A percentile compares a stretch with the other conserved stretches of the same genome.
Evolutionary conservation across 2,888 invertebrate genomes (phyloP).

Genomic region (Ernsta delagoae): DNA sequence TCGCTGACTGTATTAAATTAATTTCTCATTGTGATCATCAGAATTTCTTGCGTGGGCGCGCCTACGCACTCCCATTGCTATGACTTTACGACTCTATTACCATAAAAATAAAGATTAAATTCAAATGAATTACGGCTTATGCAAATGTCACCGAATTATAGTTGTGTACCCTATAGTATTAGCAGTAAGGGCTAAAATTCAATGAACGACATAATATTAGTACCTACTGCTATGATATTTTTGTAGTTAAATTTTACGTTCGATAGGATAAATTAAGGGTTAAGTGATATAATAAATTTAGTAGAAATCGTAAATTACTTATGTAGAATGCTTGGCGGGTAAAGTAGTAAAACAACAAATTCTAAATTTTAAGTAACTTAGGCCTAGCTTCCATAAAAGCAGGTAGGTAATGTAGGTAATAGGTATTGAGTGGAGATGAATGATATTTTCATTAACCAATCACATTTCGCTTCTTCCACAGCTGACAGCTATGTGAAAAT

Average conservation of each 20-base stretch:
- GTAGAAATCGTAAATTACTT: not conserved
- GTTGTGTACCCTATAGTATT: constrained; percentile 14
- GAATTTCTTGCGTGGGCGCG: constrained; percentile 49
- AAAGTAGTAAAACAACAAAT: not conserved
- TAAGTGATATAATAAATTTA: not conserved
- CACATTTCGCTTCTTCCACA: too few species aligned
- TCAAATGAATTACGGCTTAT: constrained; percentile 12
- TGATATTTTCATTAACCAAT: too few species aligned
- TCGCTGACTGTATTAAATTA: constrained; percentile 46
- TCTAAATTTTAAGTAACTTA: too few species aligned
- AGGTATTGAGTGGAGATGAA: too few species aligned
- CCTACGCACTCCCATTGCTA: constrained; percentile 42
- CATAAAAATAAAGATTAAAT: constrained; percentile 37
- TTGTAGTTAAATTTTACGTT: not conserved
- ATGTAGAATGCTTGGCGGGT: not conserved
- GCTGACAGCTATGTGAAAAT: too few species aligned
- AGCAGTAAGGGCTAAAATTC: constrained; percentile 12
- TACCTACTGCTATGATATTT: constrained; percentile 6
- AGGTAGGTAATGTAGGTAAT: too few species aligned
- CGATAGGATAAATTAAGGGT: not conserved
- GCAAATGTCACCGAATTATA: constrained; percentile 17
- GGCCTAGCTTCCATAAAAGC: too few species aligned
- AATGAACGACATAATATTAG: not conserved
- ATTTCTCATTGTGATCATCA: constrained; percentile 53
- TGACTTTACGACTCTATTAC: constrained; percentile 13